Percentiles rank a stretch among this genome's conserved stretches.
phyloP scores from a whole-genome alignment of 2,888 invertebrate genomes.

The Nomada lathburiana region DNA sequence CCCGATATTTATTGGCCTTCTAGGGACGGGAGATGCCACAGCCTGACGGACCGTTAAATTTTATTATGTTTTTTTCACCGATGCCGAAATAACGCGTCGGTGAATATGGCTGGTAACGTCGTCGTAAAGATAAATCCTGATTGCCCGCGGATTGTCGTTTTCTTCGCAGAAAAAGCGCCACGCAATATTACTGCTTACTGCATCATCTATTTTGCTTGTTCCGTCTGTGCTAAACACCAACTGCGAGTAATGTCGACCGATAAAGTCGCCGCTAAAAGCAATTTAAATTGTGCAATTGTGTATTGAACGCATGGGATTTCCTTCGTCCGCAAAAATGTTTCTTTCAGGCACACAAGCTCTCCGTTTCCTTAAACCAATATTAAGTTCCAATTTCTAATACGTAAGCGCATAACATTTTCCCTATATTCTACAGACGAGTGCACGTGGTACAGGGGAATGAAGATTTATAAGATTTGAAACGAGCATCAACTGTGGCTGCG shows the following conservation, averaged over 20 bases:
- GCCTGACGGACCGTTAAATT: conserved; percentile 81
- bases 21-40: conserved; percentile 57
- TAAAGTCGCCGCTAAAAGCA: too few species aligned
- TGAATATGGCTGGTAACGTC: conserved; percentile 45
- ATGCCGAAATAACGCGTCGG: conserved; percentile 64
- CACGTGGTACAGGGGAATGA: not conserved
- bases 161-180: not conserved
- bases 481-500: conserved; percentile 11
- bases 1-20: conserved; percentile 80
- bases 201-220: not conserved
- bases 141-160: conserved; percentile 58
- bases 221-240: not conserved
- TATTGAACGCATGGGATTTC: not conserved
- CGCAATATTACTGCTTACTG: not conserved
- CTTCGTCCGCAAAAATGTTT: too few species aligned
- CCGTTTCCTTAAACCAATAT: too few species aligned
- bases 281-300: not conserved
- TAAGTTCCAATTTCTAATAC: too few species aligned
- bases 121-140: conserved; percentile 65
- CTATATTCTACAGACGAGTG: too few species aligned
- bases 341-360: too few species aligned
- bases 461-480: conserved; percentile 14
- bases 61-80: conserved; percentile 76
- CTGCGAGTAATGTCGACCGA: too few species aligned
- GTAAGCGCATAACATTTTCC: too few species aligned